phyloP scores from a whole-genome alignment of 2,888 invertebrate genomes.

The Cephus pulcher region DNA sequence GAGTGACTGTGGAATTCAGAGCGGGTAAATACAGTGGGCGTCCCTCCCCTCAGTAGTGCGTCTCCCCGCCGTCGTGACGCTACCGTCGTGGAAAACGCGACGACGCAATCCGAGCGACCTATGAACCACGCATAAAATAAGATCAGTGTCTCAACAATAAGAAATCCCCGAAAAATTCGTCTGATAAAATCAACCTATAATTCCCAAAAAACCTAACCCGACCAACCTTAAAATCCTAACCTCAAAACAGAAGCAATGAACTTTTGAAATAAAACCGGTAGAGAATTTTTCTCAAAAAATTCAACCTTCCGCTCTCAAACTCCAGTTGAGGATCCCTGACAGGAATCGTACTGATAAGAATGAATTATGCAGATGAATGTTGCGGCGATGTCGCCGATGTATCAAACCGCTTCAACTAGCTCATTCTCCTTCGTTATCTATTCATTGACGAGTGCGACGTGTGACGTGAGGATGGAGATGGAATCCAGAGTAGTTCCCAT shows the following conservation, averaged over 20 bases:
- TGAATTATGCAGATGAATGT: constrained; percentile 64
- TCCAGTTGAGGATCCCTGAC: constrained; percentile 53
- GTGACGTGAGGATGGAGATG: constrained; percentile 60
- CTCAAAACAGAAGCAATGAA: too few species aligned
- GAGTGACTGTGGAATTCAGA: constrained; percentile 56
- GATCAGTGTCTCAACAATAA: background rate
- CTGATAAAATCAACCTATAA: too few species aligned
- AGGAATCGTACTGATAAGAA: constrained; percentile 61
- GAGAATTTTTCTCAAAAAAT: background rate
- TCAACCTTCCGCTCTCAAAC: background rate
- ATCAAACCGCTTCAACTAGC: constrained; percentile 63
- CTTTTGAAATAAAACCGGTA: too few species aligned
- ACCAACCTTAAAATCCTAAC: too few species aligned
- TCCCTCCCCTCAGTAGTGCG: constrained; percentile 9
- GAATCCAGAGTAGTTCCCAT: constrained; percentile 63
- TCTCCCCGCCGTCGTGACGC: background rate
- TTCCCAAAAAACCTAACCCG: too few species aligned
- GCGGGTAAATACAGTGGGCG: constrained; percentile 58
- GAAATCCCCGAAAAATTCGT: too few species aligned
- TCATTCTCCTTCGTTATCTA: constrained; percentile 65
- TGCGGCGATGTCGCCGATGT: constrained; percentile 64
- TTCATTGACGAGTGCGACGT: constrained; percentile 63
- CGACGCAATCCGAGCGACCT: constrained; percentile 46
- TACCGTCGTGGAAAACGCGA: constrained; percentile 29
- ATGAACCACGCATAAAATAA: constrained; percentile 29